Evolutionary conservation across 1,140 invertebrate genomes (phyloP).

Genomic region (Cydia pomonella): DNA sequence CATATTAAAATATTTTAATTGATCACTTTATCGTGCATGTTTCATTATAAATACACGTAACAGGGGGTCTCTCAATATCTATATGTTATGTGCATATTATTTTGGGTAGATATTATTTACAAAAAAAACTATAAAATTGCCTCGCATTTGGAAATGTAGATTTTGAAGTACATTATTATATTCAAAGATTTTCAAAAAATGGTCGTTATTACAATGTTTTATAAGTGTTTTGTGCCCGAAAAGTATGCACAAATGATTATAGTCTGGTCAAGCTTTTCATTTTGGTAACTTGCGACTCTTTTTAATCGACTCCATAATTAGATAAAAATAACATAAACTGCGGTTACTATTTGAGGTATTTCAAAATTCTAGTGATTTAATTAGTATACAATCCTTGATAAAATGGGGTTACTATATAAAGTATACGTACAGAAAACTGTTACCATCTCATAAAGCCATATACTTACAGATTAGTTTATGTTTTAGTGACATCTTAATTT

Average conservation of each 20-base stretch:
- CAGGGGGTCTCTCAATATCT: conserved; percentile 62
- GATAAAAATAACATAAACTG: background rate
- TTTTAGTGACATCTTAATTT: background rate
- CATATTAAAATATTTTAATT: conserved; percentile 43
- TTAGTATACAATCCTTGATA: no score
- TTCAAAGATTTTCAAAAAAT: conserved; percentile 73
- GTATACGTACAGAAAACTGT: conserved; percentile 21
- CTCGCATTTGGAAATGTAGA: conserved; percentile 79
- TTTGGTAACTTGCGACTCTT: conserved; percentile 20
- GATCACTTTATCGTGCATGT: conserved; percentile 28
- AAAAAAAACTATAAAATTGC: conserved; percentile 76
- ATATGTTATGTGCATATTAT: conserved; percentile 56
- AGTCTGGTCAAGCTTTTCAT: background rate
- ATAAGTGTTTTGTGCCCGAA: conserved; percentile 58
- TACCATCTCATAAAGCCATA: conserved; percentile 11
- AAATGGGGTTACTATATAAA: no score
- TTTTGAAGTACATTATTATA: conserved; percentile 73
- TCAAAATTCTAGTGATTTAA: background rate
- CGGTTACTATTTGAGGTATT: background rate
- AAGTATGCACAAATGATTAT: conserved; percentile 47
- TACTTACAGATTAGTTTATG: no score
- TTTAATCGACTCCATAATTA: conserved; percentile 34
- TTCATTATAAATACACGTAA: conserved; percentile 62
- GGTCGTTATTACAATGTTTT: conserved; percentile 65
- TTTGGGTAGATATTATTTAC: conserved; percentile 55